phyloP scores from a whole-genome alignment of 2,888 invertebrate genomes.

The Catonia carolina region DNA sequence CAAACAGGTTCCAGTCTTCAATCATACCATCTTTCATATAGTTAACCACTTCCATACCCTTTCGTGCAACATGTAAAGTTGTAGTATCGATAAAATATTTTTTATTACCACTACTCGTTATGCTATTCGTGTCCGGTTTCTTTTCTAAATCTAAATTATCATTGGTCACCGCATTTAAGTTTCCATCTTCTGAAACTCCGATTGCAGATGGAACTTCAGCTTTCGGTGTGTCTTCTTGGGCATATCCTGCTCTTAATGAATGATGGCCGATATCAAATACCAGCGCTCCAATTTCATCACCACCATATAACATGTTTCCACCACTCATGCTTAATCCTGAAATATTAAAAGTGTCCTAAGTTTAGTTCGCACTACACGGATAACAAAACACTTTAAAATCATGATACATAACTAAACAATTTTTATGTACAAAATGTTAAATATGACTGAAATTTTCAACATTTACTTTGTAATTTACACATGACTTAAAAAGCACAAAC shows the following conservation, averaged over 20 bases:
- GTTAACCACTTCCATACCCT: slow-evolving; percentile 79
- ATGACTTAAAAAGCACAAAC: too few species aligned
- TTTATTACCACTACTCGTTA: slow-evolving; percentile 52
- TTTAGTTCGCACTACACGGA: too few species aligned
- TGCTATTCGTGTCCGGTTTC: slow-evolving; percentile 59
- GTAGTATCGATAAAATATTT: slow-evolving; percentile 92
- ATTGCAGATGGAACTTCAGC: slow-evolving; percentile 93
- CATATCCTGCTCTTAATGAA: slow-evolving; percentile 85
- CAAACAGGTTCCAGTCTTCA: slow-evolving; percentile 98
- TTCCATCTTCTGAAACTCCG: slow-evolving; percentile 67
- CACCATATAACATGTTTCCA: slow-evolving; percentile 75
- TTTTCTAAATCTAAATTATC: slow-evolving; percentile 62
- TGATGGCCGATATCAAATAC: slow-evolving; percentile 96
- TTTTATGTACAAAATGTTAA: too few species aligned
- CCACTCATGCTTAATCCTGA: slow-evolving; percentile 35
- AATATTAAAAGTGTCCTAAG: slow-evolving; percentile 2
- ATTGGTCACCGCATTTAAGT: slow-evolving; percentile 52
- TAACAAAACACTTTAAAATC: too few species aligned
- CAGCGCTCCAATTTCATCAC: slow-evolving; percentile 96
- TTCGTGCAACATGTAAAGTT: slow-evolving; percentile 81
- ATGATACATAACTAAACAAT: too few species aligned
- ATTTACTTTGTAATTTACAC: too few species aligned
- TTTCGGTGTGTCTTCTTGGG: slow-evolving; percentile 98
- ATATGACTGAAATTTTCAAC: too few species aligned
- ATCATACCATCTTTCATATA: slow-evolving; percentile 99